Conservation (phyloP, 2,113 vertebrate species). For the Ploceus nigricollis region DNA sequence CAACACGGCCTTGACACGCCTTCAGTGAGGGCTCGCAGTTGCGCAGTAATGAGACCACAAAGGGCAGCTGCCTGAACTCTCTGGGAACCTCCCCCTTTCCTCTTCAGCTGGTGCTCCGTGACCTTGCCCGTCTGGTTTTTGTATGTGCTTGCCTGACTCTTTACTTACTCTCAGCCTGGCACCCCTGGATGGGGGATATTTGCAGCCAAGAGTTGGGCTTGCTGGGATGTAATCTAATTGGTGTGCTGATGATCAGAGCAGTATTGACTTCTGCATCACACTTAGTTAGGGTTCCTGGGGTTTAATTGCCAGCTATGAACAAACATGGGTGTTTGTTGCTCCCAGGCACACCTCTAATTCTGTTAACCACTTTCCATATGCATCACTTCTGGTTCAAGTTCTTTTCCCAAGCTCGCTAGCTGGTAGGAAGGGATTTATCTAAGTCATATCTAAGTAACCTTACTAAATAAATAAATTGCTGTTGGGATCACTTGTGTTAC, state of each 20-base stretch:
- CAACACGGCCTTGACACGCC: not conserved
- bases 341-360: not conserved
- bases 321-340: not conserved
- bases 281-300: not conserved
- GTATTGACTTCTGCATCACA: not conserved
- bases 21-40: not conserved
- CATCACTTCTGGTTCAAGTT: rapidly evolving
- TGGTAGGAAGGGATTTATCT: not conserved
- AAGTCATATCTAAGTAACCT: not conserved
- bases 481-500: not conserved
- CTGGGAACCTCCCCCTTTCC: not conserved
- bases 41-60: not conserved
- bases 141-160: not conserved
- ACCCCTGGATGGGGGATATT: not conserved
- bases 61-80: slow-evolving; percentile 29
- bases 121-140: not conserved
- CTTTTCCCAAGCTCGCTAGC: not conserved
- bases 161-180: not conserved
- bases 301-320: not conserved
- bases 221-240: not conserved
- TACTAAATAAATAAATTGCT: not conserved
- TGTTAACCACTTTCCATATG: not conserved
- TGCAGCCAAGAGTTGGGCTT: not conserved
- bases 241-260: not conserved
- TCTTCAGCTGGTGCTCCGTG: not conserved